Conservation (phyloP, 2,797 vertebrate genomes). For the Catamblyrhynchus diadema region DNA sequence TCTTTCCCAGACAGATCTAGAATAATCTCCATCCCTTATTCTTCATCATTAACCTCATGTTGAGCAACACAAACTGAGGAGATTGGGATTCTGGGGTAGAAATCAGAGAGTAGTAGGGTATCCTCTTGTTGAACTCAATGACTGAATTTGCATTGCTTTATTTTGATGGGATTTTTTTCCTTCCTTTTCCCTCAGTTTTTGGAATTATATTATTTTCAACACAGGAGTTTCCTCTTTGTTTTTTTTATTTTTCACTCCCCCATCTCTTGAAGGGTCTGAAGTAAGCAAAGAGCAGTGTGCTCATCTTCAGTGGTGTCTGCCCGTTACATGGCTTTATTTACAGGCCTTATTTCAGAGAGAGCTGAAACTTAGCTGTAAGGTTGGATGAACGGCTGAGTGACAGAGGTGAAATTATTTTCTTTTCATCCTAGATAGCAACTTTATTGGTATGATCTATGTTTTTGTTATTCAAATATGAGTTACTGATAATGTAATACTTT, state of each 20-base stretch:
- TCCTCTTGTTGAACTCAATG: neutral
- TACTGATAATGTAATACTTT: neutral
- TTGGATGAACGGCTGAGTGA: neutral
- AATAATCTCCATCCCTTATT: neutral
- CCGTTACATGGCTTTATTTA: neutral
- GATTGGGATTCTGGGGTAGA: neutral
- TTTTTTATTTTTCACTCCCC: neutral
- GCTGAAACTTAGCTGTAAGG: neutral
- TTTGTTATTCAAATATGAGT: neutral
- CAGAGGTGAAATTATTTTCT: neutral
- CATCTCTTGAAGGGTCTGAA: neutral
- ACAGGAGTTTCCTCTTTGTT: neutral
- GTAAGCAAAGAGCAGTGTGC: neutral
- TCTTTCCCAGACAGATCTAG: neutral
- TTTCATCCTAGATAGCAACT: neutral
- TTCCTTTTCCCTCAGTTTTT: neutral
- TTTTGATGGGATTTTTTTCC: neutral
- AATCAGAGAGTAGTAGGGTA: neutral
- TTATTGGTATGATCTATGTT: neutral
- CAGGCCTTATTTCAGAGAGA: neutral
- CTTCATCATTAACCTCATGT: neutral
- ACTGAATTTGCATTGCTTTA: neutral
- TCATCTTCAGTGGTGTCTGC: neutral
- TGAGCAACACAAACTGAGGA: neutral
- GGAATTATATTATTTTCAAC: neutral